Conservation (phyloP, 2,797 vertebrate genomes). For the Netta rufina region DNA sequence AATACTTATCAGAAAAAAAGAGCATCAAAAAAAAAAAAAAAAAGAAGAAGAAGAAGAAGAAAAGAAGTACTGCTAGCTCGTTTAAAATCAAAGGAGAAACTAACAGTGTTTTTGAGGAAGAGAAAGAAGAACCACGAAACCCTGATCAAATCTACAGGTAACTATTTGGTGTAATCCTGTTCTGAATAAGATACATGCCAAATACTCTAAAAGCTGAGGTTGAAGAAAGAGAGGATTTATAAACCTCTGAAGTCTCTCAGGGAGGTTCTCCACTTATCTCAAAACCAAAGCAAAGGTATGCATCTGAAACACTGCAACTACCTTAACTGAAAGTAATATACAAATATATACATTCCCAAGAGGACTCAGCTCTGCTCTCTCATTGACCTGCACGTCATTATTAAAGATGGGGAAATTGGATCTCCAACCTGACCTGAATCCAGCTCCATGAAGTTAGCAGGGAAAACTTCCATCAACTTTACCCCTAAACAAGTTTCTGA, state of each 20-base stretch:
- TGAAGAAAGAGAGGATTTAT: neutral
- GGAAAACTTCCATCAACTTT: constrained; percentile 8
- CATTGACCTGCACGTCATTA: neutral
- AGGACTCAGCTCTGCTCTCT: neutral
- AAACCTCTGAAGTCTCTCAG: neutral
- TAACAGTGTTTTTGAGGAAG: neutral
- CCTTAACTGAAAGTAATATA: neutral
- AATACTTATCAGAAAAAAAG: neutral
- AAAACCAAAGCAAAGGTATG: neutral
- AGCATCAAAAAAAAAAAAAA: neutral
- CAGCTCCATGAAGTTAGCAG: neutral
- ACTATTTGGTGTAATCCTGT: neutral
- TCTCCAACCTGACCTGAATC: neutral
- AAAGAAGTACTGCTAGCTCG: neutral
- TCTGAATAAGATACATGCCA: neutral
- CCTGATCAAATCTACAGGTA: neutral
- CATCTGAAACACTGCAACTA: neutral
- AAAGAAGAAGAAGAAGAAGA: neutral
- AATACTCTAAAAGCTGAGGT: neutral
- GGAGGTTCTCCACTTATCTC: neutral
- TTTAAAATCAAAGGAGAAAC: neutral
- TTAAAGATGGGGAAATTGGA: neutral
- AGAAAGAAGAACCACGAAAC: neutral
- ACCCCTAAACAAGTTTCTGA: neutral
- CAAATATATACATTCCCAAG: neutral